These are phyloP conservation scores for Orientallactaga bullata DNA, from an alignment of 2,113 vertebrate species.

Conservation along the genomic window DNA sequence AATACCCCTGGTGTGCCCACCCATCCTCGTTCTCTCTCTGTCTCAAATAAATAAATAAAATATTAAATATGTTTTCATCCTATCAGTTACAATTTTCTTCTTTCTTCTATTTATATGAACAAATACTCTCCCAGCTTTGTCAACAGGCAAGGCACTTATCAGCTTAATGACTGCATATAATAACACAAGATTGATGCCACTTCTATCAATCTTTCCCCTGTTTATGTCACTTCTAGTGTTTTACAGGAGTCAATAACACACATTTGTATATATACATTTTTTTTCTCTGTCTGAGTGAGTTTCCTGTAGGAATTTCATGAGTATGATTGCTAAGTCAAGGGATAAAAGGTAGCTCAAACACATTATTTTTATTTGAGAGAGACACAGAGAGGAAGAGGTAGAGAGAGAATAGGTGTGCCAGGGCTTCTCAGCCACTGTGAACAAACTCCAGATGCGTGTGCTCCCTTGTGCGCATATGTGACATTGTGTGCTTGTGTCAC, in stretches of 20 bases:
- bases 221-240: background rate
- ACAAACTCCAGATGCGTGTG: too few species aligned
- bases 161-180: background rate
- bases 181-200: background rate
- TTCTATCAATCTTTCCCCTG: slow-evolving; percentile 10
- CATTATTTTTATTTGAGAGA: too few species aligned
- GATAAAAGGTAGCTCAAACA: background rate
- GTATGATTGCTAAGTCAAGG: background rate
- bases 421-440: too few species aligned
- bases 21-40: too few species aligned
- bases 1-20: too few species aligned
- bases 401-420: too few species aligned
- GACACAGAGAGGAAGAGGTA: too few species aligned
- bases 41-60: too few species aligned
- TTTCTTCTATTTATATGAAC: slow-evolving; percentile 45
- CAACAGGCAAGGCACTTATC: background rate
- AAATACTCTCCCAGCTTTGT: background rate
- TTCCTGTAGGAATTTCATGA: slow-evolving; percentile 16
- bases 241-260: background rate
- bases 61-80: background rate
- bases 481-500: too few species aligned
- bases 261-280: background rate
- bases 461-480: too few species aligned
- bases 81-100: slow-evolving; percentile 18
- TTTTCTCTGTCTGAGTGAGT: slow-evolving; percentile 29